These are phyloP conservation scores for Reinhardtius hippoglossoides DNA, from an alignment of 2,113 vertebrate species.

Conservation along the genomic window DNA sequence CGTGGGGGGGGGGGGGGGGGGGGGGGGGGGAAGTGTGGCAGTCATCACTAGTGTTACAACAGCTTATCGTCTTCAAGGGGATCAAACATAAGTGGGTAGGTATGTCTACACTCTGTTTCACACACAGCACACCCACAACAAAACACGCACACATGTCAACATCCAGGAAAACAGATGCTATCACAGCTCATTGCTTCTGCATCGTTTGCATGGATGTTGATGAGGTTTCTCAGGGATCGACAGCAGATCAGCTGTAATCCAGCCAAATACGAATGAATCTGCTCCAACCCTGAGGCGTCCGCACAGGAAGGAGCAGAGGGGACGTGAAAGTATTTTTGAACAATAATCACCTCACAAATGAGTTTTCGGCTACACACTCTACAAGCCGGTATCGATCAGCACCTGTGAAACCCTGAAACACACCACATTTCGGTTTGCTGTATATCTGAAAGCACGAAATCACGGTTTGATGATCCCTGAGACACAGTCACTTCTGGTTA, in stretches of 20 bases:
- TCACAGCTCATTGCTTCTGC: slow-evolving; percentile 38
- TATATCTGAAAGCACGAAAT: not conserved
- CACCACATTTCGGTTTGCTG: not conserved
- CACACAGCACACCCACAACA: not conserved
- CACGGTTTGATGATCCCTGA: not conserved
- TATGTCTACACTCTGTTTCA: not conserved
- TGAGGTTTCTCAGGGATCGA: slow-evolving; percentile 38
- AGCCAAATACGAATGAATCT: not conserved
- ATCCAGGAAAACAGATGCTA: too few species aligned
- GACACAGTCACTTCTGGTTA: not conserved
- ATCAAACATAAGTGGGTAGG: not conserved
- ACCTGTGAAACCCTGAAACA: slow-evolving; percentile 17
- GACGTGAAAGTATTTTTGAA: not conserved
- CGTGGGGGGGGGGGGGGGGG: too few species aligned
- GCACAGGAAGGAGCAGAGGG: slow-evolving; percentile 4
- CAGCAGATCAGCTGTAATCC: slow-evolving; percentile 2
- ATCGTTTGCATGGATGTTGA: slow-evolving; percentile 42
- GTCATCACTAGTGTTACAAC: too few species aligned
- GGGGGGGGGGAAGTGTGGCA: too few species aligned
- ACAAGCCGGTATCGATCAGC: not conserved
- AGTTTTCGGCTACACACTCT: too few species aligned
- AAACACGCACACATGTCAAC: slow-evolving; percentile 1
- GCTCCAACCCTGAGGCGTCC: too few species aligned
- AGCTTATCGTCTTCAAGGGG: too few species aligned
- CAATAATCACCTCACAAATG: too few species aligned